A percentile compares a stretch with the other conserved stretches of the same genome.
Evolutionary conservation across 2,888 invertebrate species (phyloP).

Genomic region (Carpatolechia fugitivella): DNA sequence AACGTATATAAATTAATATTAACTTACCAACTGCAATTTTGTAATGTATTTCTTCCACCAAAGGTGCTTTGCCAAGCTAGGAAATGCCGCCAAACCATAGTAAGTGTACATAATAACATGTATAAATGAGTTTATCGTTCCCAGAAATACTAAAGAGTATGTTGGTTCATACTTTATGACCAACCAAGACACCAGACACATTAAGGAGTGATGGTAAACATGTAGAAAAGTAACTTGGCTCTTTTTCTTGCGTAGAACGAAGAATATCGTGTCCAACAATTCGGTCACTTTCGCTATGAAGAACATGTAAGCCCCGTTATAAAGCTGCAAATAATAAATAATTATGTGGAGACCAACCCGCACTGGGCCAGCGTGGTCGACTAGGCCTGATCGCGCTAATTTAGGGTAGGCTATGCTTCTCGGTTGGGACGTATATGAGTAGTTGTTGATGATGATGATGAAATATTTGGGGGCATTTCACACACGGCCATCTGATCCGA

Average conservation of each 20-base stretch:
- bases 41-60: constrained; percentile 93
- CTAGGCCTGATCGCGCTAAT: too few species aligned
- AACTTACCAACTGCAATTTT: constrained; percentile 84
- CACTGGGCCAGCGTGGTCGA: too few species aligned
- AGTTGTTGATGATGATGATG: too few species aligned
- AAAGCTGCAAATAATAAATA: constrained; percentile 40
- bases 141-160: constrained; percentile 83
- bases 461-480: too few species aligned
- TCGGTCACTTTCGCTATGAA: constrained; percentile 86
- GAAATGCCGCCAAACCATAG: constrained; percentile 85
- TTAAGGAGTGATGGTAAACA: constrained; percentile 89
- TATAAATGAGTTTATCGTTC: constrained; percentile 84
- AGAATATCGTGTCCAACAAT: constrained; percentile 88
- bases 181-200: constrained; percentile 85
- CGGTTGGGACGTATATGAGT: too few species aligned
- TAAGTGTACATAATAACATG: constrained; percentile 89
- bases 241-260: constrained; percentile 88
- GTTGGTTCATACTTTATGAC: constrained; percentile 84
- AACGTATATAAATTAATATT: too few species aligned
- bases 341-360: too few species aligned
- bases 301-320: constrained; percentile 76
- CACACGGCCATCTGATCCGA: too few species aligned
- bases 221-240: constrained; percentile 90
- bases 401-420: too few species aligned
- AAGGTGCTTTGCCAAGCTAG: constrained; percentile 82